These are phyloP conservation scores for Callionymus lyra DNA, from an alignment of 2,113 vertebrate genomes.

Conservation along the genomic window DNA sequence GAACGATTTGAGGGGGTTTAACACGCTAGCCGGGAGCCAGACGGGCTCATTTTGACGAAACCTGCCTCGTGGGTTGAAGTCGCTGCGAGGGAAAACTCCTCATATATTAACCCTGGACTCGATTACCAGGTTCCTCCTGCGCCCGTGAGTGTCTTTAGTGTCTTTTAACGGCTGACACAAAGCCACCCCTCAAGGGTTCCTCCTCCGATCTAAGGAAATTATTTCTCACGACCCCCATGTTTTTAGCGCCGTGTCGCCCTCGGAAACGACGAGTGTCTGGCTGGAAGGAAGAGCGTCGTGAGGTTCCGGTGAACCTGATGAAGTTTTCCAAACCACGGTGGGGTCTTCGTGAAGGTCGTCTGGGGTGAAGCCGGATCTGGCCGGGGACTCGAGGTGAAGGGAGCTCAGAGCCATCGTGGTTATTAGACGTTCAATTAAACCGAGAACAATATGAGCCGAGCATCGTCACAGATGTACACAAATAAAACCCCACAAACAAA, in stretches of 20 bases:
- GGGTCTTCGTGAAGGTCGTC: too few relatives aligned
- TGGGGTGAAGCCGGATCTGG: too few relatives aligned
- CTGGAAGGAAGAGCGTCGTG: conserved; percentile 23
- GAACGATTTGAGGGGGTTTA: conserved; percentile 62
- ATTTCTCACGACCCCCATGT: conserved; percentile 14
- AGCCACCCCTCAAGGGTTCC: conserved; percentile 49
- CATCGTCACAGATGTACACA: too few relatives aligned
- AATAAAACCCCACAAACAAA: too few relatives aligned
- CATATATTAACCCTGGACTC: too few relatives aligned
- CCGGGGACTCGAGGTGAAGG: too few relatives aligned
- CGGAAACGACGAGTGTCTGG: conserved; percentile 20
- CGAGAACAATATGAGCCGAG: too few relatives aligned
- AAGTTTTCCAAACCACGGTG: conserved; percentile 24
- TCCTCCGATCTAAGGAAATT: conserved; percentile 50
- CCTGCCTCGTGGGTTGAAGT: conserved; percentile 19
- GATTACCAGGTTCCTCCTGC: conserved; percentile 21
- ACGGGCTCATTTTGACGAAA: too few relatives aligned
- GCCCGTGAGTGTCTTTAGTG: conserved; percentile 45
- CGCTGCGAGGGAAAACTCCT: too few relatives aligned
- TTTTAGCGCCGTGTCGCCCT: too few relatives aligned
- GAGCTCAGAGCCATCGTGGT: too few relatives aligned
- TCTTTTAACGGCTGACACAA: conserved; percentile 56
- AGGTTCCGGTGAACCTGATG: conserved; percentile 18
- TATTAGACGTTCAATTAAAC: too few relatives aligned
- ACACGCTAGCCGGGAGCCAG: conserved; percentile 57